Conservation (phyloP, 2,888 invertebrate species). For the Conomelus anceps region DNA sequence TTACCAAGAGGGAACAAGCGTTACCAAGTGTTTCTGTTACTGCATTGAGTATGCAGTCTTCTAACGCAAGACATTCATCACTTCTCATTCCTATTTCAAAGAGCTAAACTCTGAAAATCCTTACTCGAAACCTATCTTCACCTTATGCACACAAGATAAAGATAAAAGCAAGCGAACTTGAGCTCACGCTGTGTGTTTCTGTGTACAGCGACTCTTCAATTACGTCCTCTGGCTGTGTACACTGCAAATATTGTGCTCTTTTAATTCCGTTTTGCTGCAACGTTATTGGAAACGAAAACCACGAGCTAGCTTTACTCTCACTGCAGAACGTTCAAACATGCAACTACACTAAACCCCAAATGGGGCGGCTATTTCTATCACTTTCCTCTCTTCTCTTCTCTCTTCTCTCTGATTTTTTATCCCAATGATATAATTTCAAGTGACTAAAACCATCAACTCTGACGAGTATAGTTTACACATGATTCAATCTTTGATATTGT, state of each 20-base stretch:
- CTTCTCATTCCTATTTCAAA: no score
- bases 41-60: background rate
- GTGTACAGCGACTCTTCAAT: background rate
- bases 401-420: no score
- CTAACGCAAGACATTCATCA: background rate
- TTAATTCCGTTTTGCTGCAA: background rate
- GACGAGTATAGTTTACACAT: no score
- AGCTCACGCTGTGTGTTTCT: background rate
- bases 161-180: background rate
- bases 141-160: background rate
- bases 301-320: background rate
- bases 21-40: no score
- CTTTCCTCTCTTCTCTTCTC: background rate
- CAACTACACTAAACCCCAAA: background rate
- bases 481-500: no score
- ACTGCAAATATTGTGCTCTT: slow-evolving; percentile 9
- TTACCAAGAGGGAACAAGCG: no score
- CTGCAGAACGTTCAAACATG: background rate
- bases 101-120: background rate
- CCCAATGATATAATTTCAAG: no score
- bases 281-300: slow-evolving; percentile 2
- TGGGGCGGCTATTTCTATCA: background rate
- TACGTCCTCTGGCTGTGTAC: background rate
- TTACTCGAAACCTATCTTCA: background rate
- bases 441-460: no score